Evolutionary conservation across 2,888 invertebrate genomes (phyloP).

Genomic region (Litoditis marina): DNA sequence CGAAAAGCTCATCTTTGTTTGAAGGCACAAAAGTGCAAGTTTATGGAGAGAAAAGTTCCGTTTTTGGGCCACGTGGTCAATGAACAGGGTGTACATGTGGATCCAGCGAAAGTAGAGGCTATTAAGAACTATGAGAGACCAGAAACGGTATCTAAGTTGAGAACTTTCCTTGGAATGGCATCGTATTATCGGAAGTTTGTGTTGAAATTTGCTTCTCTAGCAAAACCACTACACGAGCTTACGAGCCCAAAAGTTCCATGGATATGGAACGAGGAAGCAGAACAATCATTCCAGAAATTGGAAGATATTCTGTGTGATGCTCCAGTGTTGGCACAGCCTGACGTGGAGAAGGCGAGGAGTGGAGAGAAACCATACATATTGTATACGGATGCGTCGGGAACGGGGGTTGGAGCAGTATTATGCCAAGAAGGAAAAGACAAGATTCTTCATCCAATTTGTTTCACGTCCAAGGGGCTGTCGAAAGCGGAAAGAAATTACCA

Average conservation of each 20-base stretch:
- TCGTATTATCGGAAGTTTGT: slow-evolving; percentile 41
- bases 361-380: slow-evolving; percentile 26
- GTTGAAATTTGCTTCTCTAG: slow-evolving; percentile 24
- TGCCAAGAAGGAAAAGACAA: slow-evolving; percentile 23
- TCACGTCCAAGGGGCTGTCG: slow-evolving; percentile 23
- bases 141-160: slow-evolving; percentile 17
- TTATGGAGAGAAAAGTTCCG: slow-evolving; percentile 7
- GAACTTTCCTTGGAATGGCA: slow-evolving; percentile 34
- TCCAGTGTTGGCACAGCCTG: slow-evolving; percentile 31
- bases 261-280: slow-evolving; percentile 20
- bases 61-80: slow-evolving; percentile 24
- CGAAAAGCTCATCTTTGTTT: neutral
- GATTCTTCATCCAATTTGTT: slow-evolving; percentile 6
- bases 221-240: slow-evolving; percentile 26
- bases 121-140: slow-evolving; percentile 19
- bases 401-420: slow-evolving; percentile 35
- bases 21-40: slow-evolving; percentile 20
- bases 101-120: slow-evolving; percentile 19
- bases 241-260: slow-evolving; percentile 21
- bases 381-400: slow-evolving; percentile 31
- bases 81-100: slow-evolving; percentile 6
- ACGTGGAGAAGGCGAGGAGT: slow-evolving; percentile 27
- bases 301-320: slow-evolving; percentile 18
- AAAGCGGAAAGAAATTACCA: slow-evolving; percentile 24
- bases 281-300: slow-evolving; percentile 26